Evolutionary conservation across 2,888 invertebrate species (phyloP).

Genomic region (Chydorus sphaericus): DNA sequence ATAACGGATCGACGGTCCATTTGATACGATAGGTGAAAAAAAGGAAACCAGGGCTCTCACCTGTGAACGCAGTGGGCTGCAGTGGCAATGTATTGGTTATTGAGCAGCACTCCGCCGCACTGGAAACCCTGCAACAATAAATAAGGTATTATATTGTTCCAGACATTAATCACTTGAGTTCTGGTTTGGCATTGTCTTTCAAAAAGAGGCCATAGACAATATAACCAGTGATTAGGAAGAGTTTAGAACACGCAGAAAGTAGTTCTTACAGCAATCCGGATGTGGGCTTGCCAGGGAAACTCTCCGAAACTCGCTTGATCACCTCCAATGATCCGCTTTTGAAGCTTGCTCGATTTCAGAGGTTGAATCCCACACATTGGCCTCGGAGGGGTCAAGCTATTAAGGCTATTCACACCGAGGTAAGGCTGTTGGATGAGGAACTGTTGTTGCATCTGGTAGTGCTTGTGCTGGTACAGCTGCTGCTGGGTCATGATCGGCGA

Average conservation of each 20-base stretch:
- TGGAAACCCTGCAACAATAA: no score
- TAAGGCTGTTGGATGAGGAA: neutral
- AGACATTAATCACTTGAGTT: no score
- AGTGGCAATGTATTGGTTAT: conserved; percentile 55
- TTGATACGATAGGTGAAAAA: neutral
- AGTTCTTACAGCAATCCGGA: conserved; percentile 61
- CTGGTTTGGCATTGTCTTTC: no score
- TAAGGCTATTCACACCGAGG: conserved; percentile 4
- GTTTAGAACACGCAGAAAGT: no score
- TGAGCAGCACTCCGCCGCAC: conserved; percentile 66
- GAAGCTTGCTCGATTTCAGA: conserved; percentile 35
- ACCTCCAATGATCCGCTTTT: conserved; percentile 68
- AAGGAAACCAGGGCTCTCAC: conserved; percentile 20
- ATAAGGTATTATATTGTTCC: no score
- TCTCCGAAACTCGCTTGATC: conserved; percentile 58
- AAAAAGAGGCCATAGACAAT: no score
- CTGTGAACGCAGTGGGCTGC: conserved; percentile 67
- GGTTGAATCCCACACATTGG: conserved; percentile 50
- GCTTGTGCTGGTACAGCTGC: conserved; percentile 6
- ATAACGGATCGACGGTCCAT: neutral
- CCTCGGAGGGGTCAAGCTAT: conserved; percentile 6
- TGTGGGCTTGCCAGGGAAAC: conserved; percentile 75
- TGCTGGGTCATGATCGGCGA: conserved; percentile 2
- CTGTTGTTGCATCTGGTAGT: conserved; percentile 8
- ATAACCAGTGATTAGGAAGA: no score